phyloP scores from a whole-genome alignment of 2,797 vertebrate genomes.

The Pagetopsis macropterus region DNA sequence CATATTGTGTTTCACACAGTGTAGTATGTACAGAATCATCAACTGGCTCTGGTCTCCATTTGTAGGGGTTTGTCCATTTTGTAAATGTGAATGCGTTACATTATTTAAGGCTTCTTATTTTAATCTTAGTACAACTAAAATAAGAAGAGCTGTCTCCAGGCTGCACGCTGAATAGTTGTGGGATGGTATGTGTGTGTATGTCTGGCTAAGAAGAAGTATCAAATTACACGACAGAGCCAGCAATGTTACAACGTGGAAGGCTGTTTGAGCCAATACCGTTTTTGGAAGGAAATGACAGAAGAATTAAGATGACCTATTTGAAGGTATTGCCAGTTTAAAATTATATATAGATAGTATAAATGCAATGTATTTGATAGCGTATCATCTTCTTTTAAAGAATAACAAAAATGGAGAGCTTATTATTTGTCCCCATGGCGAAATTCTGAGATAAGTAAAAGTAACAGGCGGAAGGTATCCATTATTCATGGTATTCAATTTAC shows the following conservation, averaged over 20 bases:
- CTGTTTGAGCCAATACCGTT: not conserved
- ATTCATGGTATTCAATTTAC: not conserved
- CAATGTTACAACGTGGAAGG: constrained; percentile 10
- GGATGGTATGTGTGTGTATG: not conserved
- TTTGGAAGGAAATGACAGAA: not conserved
- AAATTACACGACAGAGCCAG: constrained; percentile 11
- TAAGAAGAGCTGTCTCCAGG: not conserved
- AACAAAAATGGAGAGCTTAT: not conserved
- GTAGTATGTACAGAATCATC: not conserved
- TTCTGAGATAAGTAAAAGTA: not conserved
- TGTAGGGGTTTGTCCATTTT: not conserved
- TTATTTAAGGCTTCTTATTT: not conserved
- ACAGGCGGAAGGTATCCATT: not conserved
- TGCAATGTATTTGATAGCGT: not conserved
- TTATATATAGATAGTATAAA: constrained; percentile 10
- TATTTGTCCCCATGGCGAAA: not conserved
- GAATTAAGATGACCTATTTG: not conserved
- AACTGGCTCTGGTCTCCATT: not conserved
- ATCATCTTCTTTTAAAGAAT: not conserved
- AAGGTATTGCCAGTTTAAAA: not conserved
- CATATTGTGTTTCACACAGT: not conserved
- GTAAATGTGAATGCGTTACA: not conserved
- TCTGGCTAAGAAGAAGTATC: constrained; percentile 6
- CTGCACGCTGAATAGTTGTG: not conserved
- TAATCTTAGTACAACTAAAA: not conserved